These are phyloP conservation scores for Hydractinia echinata DNA, from an alignment of 30 jellyfish, hydroid and myxozoan species.

Conservation along the genomic window DNA sequence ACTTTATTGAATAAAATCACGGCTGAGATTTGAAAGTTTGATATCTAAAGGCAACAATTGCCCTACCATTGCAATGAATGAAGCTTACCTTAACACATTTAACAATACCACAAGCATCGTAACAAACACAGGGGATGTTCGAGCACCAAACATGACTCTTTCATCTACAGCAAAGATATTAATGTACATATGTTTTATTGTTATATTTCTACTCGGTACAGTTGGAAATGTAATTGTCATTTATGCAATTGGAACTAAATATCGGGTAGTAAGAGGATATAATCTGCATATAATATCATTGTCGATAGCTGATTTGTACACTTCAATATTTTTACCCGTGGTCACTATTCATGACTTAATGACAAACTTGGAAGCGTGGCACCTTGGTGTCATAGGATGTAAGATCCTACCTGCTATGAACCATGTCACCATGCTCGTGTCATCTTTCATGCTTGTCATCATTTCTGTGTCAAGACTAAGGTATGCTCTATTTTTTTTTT, in stretches of 20 bases:
- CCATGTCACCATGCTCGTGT: slow-evolving; percentile 27
- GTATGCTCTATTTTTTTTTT: neutral
- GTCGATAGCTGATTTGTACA: slow-evolving; percentile 19
- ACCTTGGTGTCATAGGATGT: slow-evolving; percentile 26
- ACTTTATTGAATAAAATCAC: too few species aligned
- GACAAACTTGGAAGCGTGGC: slow-evolving; percentile 5
- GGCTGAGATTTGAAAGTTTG: too few species aligned
- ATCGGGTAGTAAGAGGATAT: slow-evolving; percentile 14
- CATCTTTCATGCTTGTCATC: slow-evolving; percentile 11
- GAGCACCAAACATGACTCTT: too few species aligned
- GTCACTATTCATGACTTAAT: slow-evolving; percentile 18
- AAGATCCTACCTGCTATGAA: slow-evolving; percentile 25
- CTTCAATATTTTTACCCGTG: slow-evolving; percentile 25
- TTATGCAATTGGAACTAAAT: slow-evolving; percentile 9
- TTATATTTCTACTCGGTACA: slow-evolving; percentile 20
- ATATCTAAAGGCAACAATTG: too few species aligned
- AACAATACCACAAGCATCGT: too few species aligned
- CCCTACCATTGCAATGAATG: too few species aligned
- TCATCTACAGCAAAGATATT: slow-evolving; percentile 5
- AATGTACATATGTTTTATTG: neutral
- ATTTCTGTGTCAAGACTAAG: slow-evolving; percentile 21
- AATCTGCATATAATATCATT: slow-evolving; percentile 23
- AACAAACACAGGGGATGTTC: too few species aligned
- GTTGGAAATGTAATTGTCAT: slow-evolving; percentile 14
- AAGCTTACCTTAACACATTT: too few species aligned